Percentiles rank a stretch among this genome's conserved stretches.
Conservation (phyloP, 2,113 vertebrate species). For the Indri indri region DNA sequence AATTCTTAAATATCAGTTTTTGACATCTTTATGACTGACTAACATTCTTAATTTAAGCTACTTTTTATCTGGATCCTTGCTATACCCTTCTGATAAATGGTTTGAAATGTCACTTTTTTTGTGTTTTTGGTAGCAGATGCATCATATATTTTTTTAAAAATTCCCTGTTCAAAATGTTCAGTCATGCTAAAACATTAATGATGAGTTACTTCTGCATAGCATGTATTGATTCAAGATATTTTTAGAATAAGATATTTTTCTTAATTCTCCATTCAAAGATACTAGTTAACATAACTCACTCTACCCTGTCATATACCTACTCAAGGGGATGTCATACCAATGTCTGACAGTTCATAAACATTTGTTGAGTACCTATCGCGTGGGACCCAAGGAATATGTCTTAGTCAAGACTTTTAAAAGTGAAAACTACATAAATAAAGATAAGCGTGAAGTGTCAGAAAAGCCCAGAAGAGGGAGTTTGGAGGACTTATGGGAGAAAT, state of each 20-base stretch:
- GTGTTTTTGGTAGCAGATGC: not conserved
- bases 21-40: not conserved
- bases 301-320: not conserved
- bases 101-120: slow-evolving; percentile 33
- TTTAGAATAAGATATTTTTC: not conserved
- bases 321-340: not conserved
- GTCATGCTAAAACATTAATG: not conserved
- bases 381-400: not conserved
- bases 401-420: not conserved
- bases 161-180: not conserved
- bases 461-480: not conserved
- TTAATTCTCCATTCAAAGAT: not conserved
- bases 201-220: not conserved
- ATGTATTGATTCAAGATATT: not conserved
- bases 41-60: not conserved
- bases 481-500: not conserved
- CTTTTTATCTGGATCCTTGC: slow-evolving; percentile 10
- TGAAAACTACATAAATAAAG: not conserved
- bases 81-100: not conserved
- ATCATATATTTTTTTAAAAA: not conserved
- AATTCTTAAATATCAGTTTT: not conserved
- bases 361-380: not conserved
- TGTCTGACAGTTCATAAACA: not conserved
- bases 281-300: not conserved
- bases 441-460: not conserved